These are phyloP conservation scores for Brachycybe producta DNA, from an alignment of 2,888 invertebrate genomes.

Conservation along the genomic window DNA sequence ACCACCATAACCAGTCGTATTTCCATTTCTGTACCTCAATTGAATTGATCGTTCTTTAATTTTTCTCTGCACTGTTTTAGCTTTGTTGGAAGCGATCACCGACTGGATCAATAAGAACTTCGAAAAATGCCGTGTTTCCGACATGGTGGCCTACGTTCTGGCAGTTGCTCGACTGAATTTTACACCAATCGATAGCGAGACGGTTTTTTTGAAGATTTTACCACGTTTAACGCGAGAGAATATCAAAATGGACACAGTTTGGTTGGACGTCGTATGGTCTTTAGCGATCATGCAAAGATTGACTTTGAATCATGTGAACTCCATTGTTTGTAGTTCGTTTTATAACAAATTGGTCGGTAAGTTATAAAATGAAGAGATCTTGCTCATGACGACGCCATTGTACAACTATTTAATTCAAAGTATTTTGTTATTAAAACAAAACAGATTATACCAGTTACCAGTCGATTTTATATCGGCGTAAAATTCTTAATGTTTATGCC, in stretches of 20 bases:
- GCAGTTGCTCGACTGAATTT: conserved; percentile 55
- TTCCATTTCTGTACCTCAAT: no score
- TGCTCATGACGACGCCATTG: no score
- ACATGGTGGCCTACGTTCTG: conserved; percentile 50
- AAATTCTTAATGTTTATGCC: conserved; percentile 10
- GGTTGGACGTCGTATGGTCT: conserved; percentile 67
- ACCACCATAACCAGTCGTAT: no score
- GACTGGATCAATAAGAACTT: conserved; percentile 47
- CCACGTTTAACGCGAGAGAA: conserved; percentile 5
- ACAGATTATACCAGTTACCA: no score
- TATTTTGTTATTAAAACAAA: background rate
- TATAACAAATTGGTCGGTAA: conserved; percentile 17
- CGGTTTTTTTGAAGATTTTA: conserved; percentile 36
- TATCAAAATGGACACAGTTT: conserved; percentile 34
- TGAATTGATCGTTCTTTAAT: no score
- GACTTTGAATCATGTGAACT: conserved; percentile 43
- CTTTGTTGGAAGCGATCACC: conserved; percentile 46
- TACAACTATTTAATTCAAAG: background rate
- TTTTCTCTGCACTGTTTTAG: conserved; percentile 29
- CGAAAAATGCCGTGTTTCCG: conserved; percentile 46
- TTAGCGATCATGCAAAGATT: conserved; percentile 48
- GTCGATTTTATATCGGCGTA: background rate
- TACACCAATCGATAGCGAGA: conserved; percentile 40
- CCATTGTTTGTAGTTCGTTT: conserved; percentile 47
- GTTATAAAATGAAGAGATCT: no score